Conservation (phyloP, 1,140 invertebrate genomes). For the Brachionus koreanus region DNA sequence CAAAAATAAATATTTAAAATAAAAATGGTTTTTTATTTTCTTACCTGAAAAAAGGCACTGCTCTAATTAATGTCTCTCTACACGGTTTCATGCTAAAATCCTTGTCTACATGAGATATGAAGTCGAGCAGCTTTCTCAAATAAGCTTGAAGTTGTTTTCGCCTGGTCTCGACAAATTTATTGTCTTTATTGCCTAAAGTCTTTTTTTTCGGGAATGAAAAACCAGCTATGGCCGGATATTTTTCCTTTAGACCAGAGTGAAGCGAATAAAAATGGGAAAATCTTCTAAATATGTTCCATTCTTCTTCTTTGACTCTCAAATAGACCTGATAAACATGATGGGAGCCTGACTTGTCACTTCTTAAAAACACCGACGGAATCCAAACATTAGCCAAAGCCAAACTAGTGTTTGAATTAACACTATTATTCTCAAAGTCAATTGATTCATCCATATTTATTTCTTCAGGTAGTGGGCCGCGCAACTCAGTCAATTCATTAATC, state of each 20-base stretch:
- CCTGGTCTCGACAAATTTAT: slow-evolving; percentile 30
- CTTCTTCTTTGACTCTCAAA: slow-evolving; percentile 75
- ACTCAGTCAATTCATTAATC: slow-evolving; percentile 66
- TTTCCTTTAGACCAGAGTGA: slow-evolving; percentile 74
- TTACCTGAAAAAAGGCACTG: slow-evolving; percentile 31
- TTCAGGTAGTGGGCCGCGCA: slow-evolving; percentile 64
- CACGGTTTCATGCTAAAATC: slow-evolving; percentile 37
- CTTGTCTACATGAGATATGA: not conserved
- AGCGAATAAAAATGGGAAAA: slow-evolving; percentile 83
- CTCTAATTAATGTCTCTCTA: slow-evolving; percentile 16
- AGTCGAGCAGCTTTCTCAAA: slow-evolving; percentile 2
- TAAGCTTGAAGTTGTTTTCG: slow-evolving; percentile 14
- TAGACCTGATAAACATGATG: slow-evolving; percentile 88
- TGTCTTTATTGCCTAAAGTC: slow-evolving; percentile 79
- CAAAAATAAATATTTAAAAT: not conserved
- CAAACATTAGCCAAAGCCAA: slow-evolving; percentile 72
- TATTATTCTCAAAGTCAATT: slow-evolving; percentile 50
- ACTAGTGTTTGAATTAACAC: slow-evolving; percentile 47
- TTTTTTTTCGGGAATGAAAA: slow-evolving; percentile 92
- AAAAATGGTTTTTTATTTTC: not conserved
- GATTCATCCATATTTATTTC: slow-evolving; percentile 47
- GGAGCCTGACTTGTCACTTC: slow-evolving; percentile 67
- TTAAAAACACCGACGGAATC: slow-evolving; percentile 83
- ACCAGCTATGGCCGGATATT: slow-evolving; percentile 69
- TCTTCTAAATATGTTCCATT: slow-evolving; percentile 87